Base-by-base conservation (phyloP, 1,140 invertebrate species). In the Cydia amplana region DNA sequence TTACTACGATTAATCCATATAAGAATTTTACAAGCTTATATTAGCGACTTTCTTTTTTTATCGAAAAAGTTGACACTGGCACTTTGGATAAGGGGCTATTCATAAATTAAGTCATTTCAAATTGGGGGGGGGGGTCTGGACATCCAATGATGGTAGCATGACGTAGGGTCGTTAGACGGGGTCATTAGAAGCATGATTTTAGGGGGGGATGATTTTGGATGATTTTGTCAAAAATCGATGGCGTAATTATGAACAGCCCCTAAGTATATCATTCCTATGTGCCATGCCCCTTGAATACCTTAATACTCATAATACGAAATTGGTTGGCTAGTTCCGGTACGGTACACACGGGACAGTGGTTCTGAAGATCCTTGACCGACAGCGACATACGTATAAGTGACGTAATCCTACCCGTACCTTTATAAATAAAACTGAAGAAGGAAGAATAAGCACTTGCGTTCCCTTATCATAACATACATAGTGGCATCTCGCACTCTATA, bases 341-440 rank as follows among this genome's bases (percentile, higher is more conserved):
- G 18, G 65, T 70, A 18, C 65, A 40, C 32, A 70, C 28, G 25
- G 36, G n/a, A n/a, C 65, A 70, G n/a, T 32, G 32, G 65, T 14
- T 49, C 43, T 28, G 23, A 40, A 74, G 40, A 74, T 60, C 55
- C 49, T 63, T 74, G 32, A 51, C 32, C 73, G 55, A 74, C 63
- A 51, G 18, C 73, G 55, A 74, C 63, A 74, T 74, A 49, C 40
- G 25, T 60, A n/a, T n/a, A 74, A 36, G 73, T 28, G 73, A 14
- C 51, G 73, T 74, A 74, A 74, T 74, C 55, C 51, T n/a, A 55
- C 6, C 55, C 55, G 73, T 49, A 60, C 49, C 65, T 70, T 70
- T 70, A 70, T 70, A 70, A 70, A 70, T 70, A 70, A 16, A 40
- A 70, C 65, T 36, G 65, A 40, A 70, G 65, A 32, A 36, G 32